Conservation (phyloP, 2,797 vertebrate species). For the Xiphorhynchus erythropygius region DNA sequence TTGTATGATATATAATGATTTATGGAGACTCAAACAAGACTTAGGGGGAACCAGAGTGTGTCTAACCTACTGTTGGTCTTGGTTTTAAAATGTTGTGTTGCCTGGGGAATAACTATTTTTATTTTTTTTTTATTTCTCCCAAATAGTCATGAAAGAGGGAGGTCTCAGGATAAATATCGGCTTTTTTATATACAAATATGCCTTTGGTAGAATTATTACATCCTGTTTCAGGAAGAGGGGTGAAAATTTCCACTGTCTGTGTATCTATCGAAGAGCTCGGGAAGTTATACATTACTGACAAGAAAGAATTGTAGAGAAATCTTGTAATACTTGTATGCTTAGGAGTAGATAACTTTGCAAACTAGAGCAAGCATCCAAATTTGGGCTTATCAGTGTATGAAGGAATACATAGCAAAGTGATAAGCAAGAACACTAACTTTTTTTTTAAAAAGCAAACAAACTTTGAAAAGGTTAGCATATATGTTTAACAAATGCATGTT, state of each 20-base stretch:
- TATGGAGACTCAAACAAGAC: not conserved
- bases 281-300: not conserved
- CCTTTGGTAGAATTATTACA: not conserved
- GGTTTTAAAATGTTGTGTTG: not conserved
- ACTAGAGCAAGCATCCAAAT: not conserved
- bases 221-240: not conserved
- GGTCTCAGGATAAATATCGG: not conserved
- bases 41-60: not conserved
- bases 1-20: not conserved
- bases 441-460: not conserved
- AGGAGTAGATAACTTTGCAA: not conserved
- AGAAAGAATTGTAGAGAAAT: not conserved
- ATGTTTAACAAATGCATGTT: not conserved
- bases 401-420: not conserved
- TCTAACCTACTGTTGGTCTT: not conserved
- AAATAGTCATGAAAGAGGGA: not conserved
- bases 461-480: not conserved
- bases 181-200: not conserved
- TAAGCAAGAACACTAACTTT: not conserved
- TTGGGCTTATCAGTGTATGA: not conserved
- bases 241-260: not conserved
- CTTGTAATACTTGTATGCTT: fast-evolving
- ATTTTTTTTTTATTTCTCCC: not conserved
- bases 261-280: not conserved
- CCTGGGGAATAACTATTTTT: not conserved